These are phyloP conservation scores for Lasioglossum malachurum DNA, from an alignment of 2,888 invertebrate species.

Conservation along the genomic window DNA sequence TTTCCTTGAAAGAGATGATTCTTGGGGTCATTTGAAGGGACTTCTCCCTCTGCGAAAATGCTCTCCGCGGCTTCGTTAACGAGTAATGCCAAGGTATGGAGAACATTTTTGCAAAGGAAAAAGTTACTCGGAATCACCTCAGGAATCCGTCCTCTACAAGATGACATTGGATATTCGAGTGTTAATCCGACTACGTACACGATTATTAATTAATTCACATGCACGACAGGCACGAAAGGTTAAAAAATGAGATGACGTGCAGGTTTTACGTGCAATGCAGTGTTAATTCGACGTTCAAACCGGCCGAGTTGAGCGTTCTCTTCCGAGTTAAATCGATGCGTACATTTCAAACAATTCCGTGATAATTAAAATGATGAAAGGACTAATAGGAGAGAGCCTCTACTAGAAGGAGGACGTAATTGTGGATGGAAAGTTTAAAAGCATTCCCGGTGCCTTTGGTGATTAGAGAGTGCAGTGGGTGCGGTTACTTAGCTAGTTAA, in stretches of 20 bases:
- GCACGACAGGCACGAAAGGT: neutral
- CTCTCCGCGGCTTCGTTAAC: too few species aligned
- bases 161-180: too few species aligned
- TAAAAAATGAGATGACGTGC: neutral
- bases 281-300: neutral
- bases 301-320: neutral
- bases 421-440: conserved; percentile 75
- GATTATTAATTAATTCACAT: too few species aligned
- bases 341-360: conserved; percentile 33
- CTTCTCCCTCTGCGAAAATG: too few species aligned
- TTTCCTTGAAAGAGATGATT: too few species aligned
- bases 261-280: neutral
- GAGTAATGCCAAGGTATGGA: too few species aligned
- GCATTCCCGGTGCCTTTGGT: conserved; percentile 70
- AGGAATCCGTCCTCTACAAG: too few species aligned
- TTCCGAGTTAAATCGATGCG: conserved; percentile 25
- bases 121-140: too few species aligned
- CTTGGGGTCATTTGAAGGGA: too few species aligned
- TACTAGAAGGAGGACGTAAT: conserved; percentile 69
- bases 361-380: conserved; percentile 73
- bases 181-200: too few species aligned
- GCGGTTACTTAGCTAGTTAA: conserved; percentile 75
- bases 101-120: too few species aligned
- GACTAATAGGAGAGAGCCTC: conserved; percentile 50
- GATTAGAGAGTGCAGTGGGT: conserved; percentile 74